A percentile compares a stretch with the other conserved stretches of the same genome.
phyloP scores from a whole-genome alignment of 2,888 invertebrate species.

The Chydorus sphaericus region DNA sequence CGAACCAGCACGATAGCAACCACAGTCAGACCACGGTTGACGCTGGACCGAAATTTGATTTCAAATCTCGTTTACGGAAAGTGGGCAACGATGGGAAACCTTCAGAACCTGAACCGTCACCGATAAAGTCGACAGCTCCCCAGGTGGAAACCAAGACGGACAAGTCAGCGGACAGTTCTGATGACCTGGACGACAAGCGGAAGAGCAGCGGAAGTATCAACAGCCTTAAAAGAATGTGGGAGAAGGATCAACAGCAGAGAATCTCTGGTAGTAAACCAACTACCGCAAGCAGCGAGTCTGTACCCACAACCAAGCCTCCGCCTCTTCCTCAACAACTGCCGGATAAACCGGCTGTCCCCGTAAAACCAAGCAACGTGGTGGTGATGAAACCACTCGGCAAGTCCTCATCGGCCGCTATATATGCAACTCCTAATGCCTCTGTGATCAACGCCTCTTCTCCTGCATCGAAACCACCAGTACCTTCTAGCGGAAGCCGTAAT shows the following conservation, averaged over 20 bases:
- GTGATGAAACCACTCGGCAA: slow-evolving; percentile 40
- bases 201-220: slow-evolving; percentile 85
- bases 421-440: slow-evolving; percentile 50
- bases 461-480: slow-evolving; percentile 18
- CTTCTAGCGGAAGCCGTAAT: slow-evolving; percentile 6
- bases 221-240: slow-evolving; percentile 84
- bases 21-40: neutral
- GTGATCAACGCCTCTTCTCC: slow-evolving; percentile 5
- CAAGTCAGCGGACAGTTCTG: slow-evolving; percentile 10
- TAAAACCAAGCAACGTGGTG: slow-evolving; percentile 44
- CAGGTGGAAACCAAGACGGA: slow-evolving; percentile 3
- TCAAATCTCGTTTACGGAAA: slow-evolving; percentile 67
- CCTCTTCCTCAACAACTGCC: slow-evolving; percentile 23
- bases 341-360: slow-evolving; percentile 54
- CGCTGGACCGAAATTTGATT: slow-evolving; percentile 41
- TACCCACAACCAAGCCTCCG: slow-evolving; percentile 20
- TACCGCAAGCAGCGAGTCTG: slow-evolving; percentile 10
- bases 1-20: neutral
- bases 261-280: neutral
- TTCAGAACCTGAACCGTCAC: slow-evolving; percentile 24
- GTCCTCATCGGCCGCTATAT: slow-evolving; percentile 40
- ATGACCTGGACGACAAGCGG: slow-evolving; percentile 54
- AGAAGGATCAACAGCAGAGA: slow-evolving; percentile 27
- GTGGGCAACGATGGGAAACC: slow-evolving; percentile 34
- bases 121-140: slow-evolving; percentile 17